Conservation (phyloP, 2,113 vertebrate genomes). For the Mesitornis unicolor region DNA sequence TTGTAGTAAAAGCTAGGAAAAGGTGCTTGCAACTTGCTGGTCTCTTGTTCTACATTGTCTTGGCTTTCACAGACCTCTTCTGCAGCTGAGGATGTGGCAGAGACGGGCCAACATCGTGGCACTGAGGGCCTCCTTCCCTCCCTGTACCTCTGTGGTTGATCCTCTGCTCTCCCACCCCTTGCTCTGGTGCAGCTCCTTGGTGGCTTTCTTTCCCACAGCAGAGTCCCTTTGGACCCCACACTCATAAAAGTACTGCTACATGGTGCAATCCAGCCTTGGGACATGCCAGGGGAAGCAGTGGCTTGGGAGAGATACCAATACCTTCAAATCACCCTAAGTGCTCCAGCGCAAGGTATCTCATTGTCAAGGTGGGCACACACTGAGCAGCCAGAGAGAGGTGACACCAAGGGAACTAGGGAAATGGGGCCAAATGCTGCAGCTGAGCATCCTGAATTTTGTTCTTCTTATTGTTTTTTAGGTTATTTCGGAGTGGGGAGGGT, state of each 20-base stretch:
- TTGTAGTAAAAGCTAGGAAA: background rate
- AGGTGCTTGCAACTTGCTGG: background rate
- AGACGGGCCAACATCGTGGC: background rate
- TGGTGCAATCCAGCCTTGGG: background rate
- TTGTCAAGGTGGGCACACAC: background rate
- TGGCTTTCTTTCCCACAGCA: background rate
- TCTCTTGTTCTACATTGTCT: background rate
- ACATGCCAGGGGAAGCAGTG: background rate
- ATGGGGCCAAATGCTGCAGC: fast-evolving
- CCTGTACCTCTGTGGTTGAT: background rate
- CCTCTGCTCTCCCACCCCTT: background rate
- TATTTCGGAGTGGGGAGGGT: background rate
- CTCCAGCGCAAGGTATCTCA: background rate
- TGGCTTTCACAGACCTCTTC: background rate
- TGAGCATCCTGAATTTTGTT: background rate
- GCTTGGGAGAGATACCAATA: background rate
- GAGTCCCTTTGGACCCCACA: background rate
- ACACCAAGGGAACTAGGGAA: background rate
- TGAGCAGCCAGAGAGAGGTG: background rate
- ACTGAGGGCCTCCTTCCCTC: background rate
- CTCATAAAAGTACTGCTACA: background rate
- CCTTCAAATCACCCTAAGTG: background rate
- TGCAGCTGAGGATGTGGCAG: background rate
- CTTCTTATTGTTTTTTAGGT: background rate
- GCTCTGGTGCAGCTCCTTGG: background rate